Base-by-base conservation (phyloP, 2,888 invertebrate genomes). In the Exocentrus adspersus region DNA sequence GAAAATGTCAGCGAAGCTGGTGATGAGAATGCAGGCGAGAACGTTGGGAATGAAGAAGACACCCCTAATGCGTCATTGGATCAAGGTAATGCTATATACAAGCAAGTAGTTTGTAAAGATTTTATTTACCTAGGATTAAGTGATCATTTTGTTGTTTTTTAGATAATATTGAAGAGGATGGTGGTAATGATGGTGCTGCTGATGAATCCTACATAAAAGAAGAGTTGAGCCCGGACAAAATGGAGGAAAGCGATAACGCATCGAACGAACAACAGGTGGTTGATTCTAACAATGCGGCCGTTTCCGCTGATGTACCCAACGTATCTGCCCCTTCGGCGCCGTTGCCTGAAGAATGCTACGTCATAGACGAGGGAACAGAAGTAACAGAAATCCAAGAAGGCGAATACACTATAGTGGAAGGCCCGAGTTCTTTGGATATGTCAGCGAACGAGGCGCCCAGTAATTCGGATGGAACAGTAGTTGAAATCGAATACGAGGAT, bases 401-500 rank as follows among this genome's bases (percentile, higher is more conserved):
- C 9, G 57, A 32, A 12, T 57, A 57, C 30, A 57, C 57, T 12
- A 45, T 57, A 6, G 57, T 57, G 5, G 57, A 57, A 17, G 46
- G 57, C 2, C 46, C 57, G 14, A n/a, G 20, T 10, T 46, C 46
- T 7, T 14, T 57, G 14, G 32, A 57, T n/a, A 57, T 57, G 9
- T 43, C 54, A 10, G 7, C 54, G 9, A 20, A 17, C 19, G 17
- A 16, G 7, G 54, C 28, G 43, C 14, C 43, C 1, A 24, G 32
- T 7, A 30, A 46, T 21, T 20, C 57, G 5, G 57, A 46, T 2
- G 57, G 14, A n/a, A 57, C 30, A 1, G 16, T 45, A 17, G 57
- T 57, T n/a, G 16, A 46, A 28, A 3, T 57, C 2, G 17, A 45
- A 24, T 46, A 57, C 7, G 57, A 57, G 10, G 4, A 46, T 28